A percentile compares a stretch with the other conserved stretches of the same genome.
phyloP scores from a whole-genome alignment of 2,888 invertebrate genomes.

The Saturnia pavonia region DNA sequence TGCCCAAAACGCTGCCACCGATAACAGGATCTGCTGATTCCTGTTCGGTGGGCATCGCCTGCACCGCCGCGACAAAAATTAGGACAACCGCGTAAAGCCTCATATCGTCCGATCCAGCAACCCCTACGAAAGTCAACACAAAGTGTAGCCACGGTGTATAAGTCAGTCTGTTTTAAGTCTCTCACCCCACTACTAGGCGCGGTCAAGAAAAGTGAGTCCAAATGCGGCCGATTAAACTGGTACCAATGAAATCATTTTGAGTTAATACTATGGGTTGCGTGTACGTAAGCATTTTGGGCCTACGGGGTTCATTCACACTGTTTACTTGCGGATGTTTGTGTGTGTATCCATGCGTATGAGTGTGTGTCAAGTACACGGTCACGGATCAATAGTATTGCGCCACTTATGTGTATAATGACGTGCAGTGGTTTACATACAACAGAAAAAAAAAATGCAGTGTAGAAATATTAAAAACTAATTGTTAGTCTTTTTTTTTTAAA shows the following conservation, averaged over 20 bases:
- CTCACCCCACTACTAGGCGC: constrained; percentile 70
- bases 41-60: constrained; percentile 74
- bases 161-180: constrained; percentile 74
- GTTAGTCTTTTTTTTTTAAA: not conserved
- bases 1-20: constrained; percentile 80
- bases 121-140: constrained; percentile 73
- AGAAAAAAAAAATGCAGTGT: not conserved
- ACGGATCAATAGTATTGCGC: constrained; percentile 45
- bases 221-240: constrained; percentile 71
- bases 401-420: constrained; percentile 37
- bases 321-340: constrained; percentile 31
- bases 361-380: constrained; percentile 36
- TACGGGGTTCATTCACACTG: constrained; percentile 52
- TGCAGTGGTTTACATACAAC: not conserved
- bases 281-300: constrained; percentile 53
- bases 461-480: not conserved
- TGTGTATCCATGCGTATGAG: constrained; percentile 26
- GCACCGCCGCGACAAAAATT: constrained; percentile 74
- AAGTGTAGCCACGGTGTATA: constrained; percentile 71
- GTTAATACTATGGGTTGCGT: constrained; percentile 62
- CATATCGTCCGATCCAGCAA: constrained; percentile 64
- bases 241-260: constrained; percentile 68
- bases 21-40: constrained; percentile 77
- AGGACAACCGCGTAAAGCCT: constrained; percentile 74
- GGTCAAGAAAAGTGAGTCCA: constrained; percentile 73